Evolutionary conservation across 2,113 vertebrate genomes (phyloP).

Genomic region (Vicugna pacos): DNA sequence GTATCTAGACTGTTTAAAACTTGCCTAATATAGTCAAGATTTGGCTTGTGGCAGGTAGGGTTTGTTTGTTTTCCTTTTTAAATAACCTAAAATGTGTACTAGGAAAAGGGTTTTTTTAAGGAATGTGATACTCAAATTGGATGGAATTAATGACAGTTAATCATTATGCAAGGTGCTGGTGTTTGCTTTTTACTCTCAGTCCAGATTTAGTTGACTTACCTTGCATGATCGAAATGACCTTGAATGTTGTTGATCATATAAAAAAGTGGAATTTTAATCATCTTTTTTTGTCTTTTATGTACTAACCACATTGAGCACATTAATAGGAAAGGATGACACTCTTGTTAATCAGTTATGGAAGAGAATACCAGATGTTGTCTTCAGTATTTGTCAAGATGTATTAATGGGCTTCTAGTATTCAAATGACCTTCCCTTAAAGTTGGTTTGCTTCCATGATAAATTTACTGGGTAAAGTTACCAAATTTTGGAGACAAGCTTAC

Average conservation of each 20-base stretch:
- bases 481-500: background rate
- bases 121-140: background rate
- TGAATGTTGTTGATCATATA: slow-evolving; percentile 10
- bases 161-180: background rate
- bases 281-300: background rate
- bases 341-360: background rate
- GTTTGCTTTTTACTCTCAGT: slow-evolving; percentile 19
- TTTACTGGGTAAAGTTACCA: background rate
- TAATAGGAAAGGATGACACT: background rate
- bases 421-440: background rate
- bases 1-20: background rate
- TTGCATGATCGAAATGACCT: background rate
- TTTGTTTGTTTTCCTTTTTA: background rate
- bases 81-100: background rate
- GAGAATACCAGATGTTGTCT: background rate
- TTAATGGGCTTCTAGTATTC: background rate
- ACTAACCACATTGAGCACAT: background rate
- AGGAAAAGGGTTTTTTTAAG: slow-evolving; percentile 19
- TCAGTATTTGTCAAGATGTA: slow-evolving; percentile 13
- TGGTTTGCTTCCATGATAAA: background rate
- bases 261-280: background rate
- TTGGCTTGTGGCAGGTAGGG: background rate
- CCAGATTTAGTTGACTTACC: background rate
- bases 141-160: slow-evolving; percentile 38
- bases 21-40: background rate